Evolutionary conservation across 2,113 vertebrate genomes (phyloP), one percentile per base, ranked within the genome.

Genomic region (Entelurus aequoreus): DNA sequence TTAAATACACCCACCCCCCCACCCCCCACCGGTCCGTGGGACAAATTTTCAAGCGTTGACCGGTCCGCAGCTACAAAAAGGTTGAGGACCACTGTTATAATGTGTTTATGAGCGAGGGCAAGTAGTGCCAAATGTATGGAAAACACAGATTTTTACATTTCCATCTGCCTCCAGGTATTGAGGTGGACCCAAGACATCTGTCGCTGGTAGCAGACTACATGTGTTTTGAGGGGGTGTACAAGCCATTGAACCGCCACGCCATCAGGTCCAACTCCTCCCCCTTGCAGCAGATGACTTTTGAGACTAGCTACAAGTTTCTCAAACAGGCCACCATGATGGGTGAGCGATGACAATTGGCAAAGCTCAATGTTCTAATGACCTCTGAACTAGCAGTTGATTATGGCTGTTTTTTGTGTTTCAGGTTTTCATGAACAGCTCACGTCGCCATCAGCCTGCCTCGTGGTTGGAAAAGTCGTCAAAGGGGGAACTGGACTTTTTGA

Each of bases 131-230:
- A 28, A 28, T 4, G 28, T 28, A 28, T 28, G 28, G 28, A 28
- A 28, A 28, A 28, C 28, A 28, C 28, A 3, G 28, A 28, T 28
- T 28, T 28, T 28, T 28, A 28, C 28, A 28, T 60, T 6, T 71
- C n/a, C 52, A 1, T 48, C 42, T 54, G 36, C 53, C 50, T 65
- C 0, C 63, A 99, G 97, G 97, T 61, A 99, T 99, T 44, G 91
- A 81, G 48, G 92, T 99, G 0, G 95, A 99, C 69, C 95, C 95
- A 61, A 92, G 97, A 14, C 97, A 99, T 71, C 91, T 99, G 57
- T 99, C 95, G 0, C 86, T 99, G n/a, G 95, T 99, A 8, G 95
- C 97, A 0, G 97, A 99, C 63, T 98, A 99, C 78, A 99, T 99
- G 97, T 99, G 95, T 46, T 97, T 96, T 5, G 95, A 98, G 82